These are phyloP conservation scores for Thalassoma bifasciatum DNA, from an alignment of 2,113 vertebrate species.

Conservation along the genomic window DNA sequence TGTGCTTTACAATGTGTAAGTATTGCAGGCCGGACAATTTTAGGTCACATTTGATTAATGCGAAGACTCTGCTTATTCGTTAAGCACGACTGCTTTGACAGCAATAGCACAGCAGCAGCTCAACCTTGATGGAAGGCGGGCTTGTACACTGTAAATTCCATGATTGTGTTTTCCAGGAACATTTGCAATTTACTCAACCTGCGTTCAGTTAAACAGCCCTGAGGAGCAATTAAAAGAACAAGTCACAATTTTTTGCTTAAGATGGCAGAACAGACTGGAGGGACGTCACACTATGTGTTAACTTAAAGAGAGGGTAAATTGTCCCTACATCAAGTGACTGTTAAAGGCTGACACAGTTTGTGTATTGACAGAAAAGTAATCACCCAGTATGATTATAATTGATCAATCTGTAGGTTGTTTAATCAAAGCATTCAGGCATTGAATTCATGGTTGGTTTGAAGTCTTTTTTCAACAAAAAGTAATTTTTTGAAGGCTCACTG, in stretches of 20 bases:
- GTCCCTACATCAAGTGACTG: background rate
- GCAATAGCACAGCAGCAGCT: conserved; percentile 28
- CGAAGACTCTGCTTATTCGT: conserved; percentile 50
- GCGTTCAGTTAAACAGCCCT: conserved; percentile 52
- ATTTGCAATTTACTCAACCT: conserved; percentile 57
- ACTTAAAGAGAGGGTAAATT: conserved; percentile 18
- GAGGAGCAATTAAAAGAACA: conserved; percentile 49
- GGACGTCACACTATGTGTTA: background rate
- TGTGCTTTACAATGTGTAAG: conserved; percentile 39
- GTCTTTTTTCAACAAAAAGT: background rate
- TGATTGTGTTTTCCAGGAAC: conserved; percentile 43
- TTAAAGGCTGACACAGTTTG: background rate
- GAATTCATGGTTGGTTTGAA: background rate
- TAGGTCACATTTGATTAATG: conserved; percentile 76
- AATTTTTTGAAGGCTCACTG: background rate
- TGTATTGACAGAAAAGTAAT: background rate
- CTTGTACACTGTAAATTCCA: conserved; percentile 43
- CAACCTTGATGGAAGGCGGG: conserved; percentile 33
- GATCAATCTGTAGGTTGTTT: background rate
- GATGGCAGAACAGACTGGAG: conserved; percentile 16
- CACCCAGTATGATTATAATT: background rate
- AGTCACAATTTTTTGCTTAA: conserved; percentile 37
- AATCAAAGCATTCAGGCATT: background rate
- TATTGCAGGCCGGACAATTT: conserved; percentile 65
- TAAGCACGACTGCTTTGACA: conserved; percentile 62